Conservation (phyloP, 2,797 vertebrate species). For the Neopelma chrysocephalum region DNA sequence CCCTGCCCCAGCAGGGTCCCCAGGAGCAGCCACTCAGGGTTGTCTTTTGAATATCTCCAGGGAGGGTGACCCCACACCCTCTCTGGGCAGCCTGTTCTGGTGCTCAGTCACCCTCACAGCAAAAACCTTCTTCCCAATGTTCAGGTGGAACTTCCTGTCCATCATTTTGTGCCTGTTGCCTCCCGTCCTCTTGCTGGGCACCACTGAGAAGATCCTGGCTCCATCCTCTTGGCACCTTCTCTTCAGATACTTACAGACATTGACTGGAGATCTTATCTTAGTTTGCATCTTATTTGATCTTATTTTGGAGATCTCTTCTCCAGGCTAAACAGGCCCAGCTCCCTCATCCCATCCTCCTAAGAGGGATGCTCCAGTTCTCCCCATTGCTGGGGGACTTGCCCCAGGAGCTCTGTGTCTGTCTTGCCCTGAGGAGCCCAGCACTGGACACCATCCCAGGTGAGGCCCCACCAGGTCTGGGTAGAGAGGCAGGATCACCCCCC, state of each 20-base stretch:
- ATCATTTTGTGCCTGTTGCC: not conserved
- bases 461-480: not conserved
- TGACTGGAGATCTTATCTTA: not conserved
- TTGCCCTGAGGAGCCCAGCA: not conserved
- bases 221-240: not conserved
- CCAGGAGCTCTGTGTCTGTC: not conserved
- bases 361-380: not conserved
- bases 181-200: not conserved
- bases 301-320: not conserved
- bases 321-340: not conserved
- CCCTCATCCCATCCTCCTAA: fast-evolving
- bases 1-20: not conserved
- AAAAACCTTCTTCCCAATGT: not conserved
- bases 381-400: not conserved
- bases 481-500: not conserved
- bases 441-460: not conserved
- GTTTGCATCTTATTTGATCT: not conserved
- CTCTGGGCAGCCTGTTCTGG: not conserved
- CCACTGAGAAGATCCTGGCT: not conserved
- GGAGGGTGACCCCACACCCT: not conserved
- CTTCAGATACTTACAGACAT: not conserved
- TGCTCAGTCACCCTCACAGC: not conserved
- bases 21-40: not conserved
- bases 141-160: not conserved
- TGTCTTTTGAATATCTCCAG: not conserved